These are phyloP conservation scores for Picathartes gymnocephalus DNA, from an alignment of 2,113 vertebrate genomes.

Conservation along the genomic window DNA sequence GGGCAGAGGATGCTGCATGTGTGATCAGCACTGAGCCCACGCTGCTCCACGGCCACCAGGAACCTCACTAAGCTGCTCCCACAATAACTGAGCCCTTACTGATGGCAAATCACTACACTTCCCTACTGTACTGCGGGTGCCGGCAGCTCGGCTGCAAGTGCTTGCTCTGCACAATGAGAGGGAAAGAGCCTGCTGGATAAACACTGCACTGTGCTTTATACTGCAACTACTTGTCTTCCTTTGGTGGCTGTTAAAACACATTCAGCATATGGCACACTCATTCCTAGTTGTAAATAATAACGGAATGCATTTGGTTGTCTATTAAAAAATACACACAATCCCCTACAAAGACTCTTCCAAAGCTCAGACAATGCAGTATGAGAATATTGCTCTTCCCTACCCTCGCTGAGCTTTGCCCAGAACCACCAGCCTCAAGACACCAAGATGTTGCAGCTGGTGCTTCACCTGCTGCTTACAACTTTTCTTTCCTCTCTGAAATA, in stretches of 20 bases:
- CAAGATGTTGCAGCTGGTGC: not conserved
- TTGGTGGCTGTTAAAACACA: not conserved
- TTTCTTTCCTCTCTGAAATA: not conserved
- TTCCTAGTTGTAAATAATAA: conserved; percentile 45
- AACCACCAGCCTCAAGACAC: not conserved
- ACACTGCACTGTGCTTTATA: not conserved
- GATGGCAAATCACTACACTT: conserved; percentile 17
- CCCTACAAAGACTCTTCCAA: not conserved
- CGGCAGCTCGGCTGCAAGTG: not conserved
- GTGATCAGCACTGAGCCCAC: not conserved
- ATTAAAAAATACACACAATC: not conserved
- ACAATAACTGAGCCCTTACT: conserved; percentile 9
- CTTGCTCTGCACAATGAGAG: not conserved
- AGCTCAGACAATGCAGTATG: not conserved
- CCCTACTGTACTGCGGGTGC: not conserved
- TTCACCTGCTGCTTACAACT: not conserved
- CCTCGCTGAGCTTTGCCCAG: not conserved
- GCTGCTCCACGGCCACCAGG: not conserved
- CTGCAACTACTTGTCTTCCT: not conserved
- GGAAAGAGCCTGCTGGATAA: conserved; percentile 8
- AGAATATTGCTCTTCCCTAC: not conserved
- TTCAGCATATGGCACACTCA: not conserved
- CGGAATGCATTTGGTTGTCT: not conserved
- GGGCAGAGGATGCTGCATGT: not conserved
- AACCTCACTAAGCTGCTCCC: not conserved